phyloP scores from a whole-genome alignment of 2,797 vertebrate species.

The Balearica regulorum region DNA sequence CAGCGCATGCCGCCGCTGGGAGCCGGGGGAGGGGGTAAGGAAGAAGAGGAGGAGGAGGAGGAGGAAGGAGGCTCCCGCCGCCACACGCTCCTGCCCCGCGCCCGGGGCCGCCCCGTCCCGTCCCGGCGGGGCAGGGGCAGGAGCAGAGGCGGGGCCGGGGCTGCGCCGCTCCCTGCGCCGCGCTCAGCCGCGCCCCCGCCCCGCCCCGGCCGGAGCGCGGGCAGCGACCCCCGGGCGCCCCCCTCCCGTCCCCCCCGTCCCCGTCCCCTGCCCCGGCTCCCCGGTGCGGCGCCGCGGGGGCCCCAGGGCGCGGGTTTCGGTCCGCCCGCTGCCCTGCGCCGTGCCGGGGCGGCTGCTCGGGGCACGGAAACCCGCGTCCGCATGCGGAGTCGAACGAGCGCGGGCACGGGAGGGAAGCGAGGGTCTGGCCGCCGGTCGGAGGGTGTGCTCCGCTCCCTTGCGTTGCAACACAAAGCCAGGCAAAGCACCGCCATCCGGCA shows the following conservation, averaged over 20 bases:
- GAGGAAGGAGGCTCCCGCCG: background rate
- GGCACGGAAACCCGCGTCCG: accelerated
- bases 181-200: background rate
- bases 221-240: background rate
- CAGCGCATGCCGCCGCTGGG: background rate
- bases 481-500: background rate
- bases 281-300: background rate
- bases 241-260: accelerated
- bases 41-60: background rate
- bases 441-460: background rate
- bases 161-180: background rate
- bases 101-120: constrained; percentile 2
- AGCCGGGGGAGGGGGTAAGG: background rate
- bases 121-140: background rate
- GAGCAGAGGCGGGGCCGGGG: background rate
- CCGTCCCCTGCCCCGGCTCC: too few species aligned
- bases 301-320: too few species aligned
- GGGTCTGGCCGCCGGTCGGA: background rate
- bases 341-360: background rate
- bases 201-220: background rate
- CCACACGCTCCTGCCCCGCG: background rate
- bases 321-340: background rate
- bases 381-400: background rate
- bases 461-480: accelerated
- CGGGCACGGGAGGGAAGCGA: background rate